Evolutionary conservation across 2,888 invertebrate species (phyloP).

Genomic region (Archaeoteleia sp.): DNA sequence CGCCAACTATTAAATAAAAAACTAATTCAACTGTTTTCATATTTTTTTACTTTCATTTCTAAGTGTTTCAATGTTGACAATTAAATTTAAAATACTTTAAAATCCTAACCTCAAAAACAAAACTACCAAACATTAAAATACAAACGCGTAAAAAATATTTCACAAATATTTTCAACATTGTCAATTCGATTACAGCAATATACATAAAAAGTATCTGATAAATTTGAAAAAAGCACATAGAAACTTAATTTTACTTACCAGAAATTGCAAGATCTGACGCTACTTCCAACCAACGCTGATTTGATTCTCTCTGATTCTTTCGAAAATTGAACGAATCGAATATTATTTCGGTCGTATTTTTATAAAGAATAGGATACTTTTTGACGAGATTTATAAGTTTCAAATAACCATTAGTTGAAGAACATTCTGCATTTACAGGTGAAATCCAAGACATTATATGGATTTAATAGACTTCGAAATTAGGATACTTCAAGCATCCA

Average conservation of each 20-base stretch:
- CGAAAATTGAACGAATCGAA: slow-evolving; percentile 39
- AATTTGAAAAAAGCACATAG: too few species aligned
- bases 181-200: too few species aligned
- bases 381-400: slow-evolving; percentile 41
- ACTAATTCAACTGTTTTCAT: slow-evolving; percentile 4
- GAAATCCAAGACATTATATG: slow-evolving; percentile 17
- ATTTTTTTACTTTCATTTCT: too few species aligned
- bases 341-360: slow-evolving; percentile 22
- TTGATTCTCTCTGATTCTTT: slow-evolving; percentile 27
- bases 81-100: too few species aligned
- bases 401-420: slow-evolving; percentile 33
- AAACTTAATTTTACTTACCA: slow-evolving; percentile 24
- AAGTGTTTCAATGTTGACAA: too few species aligned
- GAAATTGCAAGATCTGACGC: slow-evolving; percentile 33
- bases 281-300: slow-evolving; percentile 31
- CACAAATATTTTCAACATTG: too few species aligned
- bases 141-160: too few species aligned
- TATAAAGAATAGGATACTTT: slow-evolving; percentile 33
- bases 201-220: too few species aligned
- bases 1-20: slow-evolving; percentile 60
- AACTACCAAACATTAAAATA: too few species aligned
- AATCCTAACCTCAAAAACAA: too few species aligned
- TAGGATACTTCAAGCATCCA: not conserved
- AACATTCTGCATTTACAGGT: slow-evolving; percentile 5
- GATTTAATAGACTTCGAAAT: not conserved